Conservation (phyloP, 2,888 invertebrate genomes). For the Calliopum simillimum region DNA sequence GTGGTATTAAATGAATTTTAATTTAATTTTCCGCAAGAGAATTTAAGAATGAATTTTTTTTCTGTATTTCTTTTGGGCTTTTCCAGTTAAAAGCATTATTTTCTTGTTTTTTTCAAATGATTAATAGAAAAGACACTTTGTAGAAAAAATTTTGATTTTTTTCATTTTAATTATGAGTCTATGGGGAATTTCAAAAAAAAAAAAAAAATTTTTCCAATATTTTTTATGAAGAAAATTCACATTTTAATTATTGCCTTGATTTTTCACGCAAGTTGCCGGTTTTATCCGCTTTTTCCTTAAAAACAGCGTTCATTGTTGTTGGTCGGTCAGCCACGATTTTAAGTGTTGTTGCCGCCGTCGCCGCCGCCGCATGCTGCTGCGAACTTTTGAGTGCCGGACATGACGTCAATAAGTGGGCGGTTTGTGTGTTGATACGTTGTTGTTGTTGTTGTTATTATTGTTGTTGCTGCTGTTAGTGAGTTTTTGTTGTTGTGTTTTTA, state of each 20-base stretch:
- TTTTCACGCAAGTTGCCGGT: neutral
- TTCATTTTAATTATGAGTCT: neutral
- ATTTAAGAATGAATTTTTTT: slow-evolving; percentile 8
- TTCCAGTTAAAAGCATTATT: slow-evolving; percentile 3
- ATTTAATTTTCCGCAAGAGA: too few relatives aligned
- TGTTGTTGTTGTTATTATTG: slow-evolving; percentile 42
- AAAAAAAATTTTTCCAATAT: neutral
- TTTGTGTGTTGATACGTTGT: slow-evolving; percentile 59
- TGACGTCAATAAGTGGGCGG: slow-evolving; percentile 67
- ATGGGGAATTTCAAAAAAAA: neutral
- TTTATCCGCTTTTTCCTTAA: neutral
- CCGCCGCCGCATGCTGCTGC: too few relatives aligned
- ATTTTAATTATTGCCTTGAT: neutral
- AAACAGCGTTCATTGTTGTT: slow-evolving; percentile 2
- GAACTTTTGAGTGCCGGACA: slow-evolving; percentile 64
- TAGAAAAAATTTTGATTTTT: neutral
- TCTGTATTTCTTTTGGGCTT: slow-evolving; percentile 6
- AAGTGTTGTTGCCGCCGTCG: neutral
- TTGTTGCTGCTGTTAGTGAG: slow-evolving; percentile 36
- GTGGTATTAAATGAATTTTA: neutral
- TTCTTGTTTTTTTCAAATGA: neutral
- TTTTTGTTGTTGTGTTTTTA: slow-evolving; percentile 22
- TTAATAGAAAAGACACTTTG: too few relatives aligned
- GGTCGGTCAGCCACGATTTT: neutral
- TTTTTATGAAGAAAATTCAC: too few relatives aligned